Evolutionary conservation across 2,113 vertebrate species (phyloP).

Genomic region (Sylvicapra grimmia): DNA sequence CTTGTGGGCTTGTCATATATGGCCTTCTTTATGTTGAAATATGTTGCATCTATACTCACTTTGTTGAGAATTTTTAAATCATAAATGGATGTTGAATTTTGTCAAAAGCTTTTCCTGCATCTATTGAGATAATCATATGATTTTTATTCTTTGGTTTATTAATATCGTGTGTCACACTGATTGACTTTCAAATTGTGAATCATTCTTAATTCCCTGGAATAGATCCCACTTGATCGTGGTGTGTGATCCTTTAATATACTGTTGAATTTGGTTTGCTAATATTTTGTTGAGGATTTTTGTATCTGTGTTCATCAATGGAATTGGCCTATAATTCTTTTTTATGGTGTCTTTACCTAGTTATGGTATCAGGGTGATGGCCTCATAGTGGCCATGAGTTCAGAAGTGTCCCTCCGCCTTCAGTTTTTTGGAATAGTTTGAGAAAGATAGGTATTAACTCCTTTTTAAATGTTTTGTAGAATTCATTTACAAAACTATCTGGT

Average conservation of each 20-base stretch:
- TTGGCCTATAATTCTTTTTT: not conserved
- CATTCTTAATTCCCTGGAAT: not conserved
- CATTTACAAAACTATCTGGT: not conserved
- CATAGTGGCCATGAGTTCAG: not conserved
- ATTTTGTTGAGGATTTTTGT: not conserved
- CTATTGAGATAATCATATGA: not conserved
- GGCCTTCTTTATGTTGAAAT: not conserved
- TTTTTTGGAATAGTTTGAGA: not conserved
- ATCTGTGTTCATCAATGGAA: not conserved
- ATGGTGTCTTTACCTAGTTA: not conserved
- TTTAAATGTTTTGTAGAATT: not conserved
- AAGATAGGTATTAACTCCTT: not conserved
- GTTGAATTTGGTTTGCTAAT: not conserved
- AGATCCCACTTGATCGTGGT: not conserved
- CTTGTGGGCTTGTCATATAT: not conserved
- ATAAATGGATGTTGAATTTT: not conserved
- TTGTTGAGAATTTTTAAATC: not conserved
- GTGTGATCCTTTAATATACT: not conserved
- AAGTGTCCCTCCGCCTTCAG: not conserved
- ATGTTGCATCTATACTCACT: not conserved
- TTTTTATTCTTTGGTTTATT: not conserved
- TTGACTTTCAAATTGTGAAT: not conserved
- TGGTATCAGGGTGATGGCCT: not conserved
- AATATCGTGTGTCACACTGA: not conserved
- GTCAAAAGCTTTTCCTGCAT: not conserved